These are phyloP conservation scores for Acanthurus tractus DNA, from an alignment of 2,797 vertebrate species.

Conservation along the genomic window DNA sequence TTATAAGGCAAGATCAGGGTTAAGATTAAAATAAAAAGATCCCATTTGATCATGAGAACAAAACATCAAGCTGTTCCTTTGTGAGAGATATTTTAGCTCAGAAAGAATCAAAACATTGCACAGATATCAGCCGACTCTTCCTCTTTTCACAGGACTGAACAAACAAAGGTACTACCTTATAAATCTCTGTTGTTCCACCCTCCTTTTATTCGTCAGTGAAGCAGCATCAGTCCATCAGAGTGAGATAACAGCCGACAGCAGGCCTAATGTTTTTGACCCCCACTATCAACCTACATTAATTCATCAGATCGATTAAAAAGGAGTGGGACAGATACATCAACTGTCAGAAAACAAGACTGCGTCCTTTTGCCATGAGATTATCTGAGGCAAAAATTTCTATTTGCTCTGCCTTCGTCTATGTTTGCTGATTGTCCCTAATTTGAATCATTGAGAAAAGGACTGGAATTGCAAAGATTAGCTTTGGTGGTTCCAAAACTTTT, in stretches of 20 bases:
- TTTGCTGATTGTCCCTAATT: not conserved
- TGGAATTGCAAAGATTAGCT: too few relatives aligned
- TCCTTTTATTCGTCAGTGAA: not conserved
- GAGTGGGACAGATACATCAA: not conserved
- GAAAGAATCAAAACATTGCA: too few relatives aligned
- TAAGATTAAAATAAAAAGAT: not conserved
- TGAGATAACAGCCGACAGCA: slow-evolving; percentile 9
- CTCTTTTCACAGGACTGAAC: not conserved
- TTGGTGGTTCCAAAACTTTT: too few relatives aligned
- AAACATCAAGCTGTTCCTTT: not conserved
- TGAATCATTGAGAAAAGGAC: not conserved
- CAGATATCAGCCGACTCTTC: not conserved
- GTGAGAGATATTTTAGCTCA: not conserved
- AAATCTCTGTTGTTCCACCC: not conserved
- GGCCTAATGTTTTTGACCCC: not conserved
- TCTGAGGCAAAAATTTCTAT: not conserved
- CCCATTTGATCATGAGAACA: not conserved
- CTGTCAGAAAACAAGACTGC: not conserved
- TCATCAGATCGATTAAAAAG: slow-evolving; percentile 32
- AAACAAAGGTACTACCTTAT: not conserved
- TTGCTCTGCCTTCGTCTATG: not conserved
- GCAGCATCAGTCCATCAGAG: slow-evolving; percentile 19
- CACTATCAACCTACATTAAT: slow-evolving; percentile 32
- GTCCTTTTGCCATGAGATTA: not conserved
- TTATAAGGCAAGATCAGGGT: not conserved